phyloP scores from a whole-genome alignment of 2,888 invertebrate genomes.

The Eupelmus urozonus region DNA sequence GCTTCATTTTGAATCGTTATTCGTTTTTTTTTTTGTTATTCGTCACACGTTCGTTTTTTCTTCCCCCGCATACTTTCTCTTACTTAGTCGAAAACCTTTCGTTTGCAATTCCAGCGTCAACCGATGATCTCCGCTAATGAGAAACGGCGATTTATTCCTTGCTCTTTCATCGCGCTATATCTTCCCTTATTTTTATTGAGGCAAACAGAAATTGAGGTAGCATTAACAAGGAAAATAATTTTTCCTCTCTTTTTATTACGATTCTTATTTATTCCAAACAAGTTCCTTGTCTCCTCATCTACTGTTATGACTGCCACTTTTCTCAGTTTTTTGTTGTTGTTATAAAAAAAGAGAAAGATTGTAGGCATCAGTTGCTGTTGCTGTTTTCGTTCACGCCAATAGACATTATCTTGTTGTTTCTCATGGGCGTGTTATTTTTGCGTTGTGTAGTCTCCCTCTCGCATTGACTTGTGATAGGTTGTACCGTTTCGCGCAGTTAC shows the following conservation, averaged over 20 bases:
- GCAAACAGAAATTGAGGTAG: constrained; percentile 34
- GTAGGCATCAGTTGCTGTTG: constrained; percentile 45
- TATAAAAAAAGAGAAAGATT: constrained; percentile 49
- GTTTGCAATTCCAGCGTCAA: constrained; percentile 57
- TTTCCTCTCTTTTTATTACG: constrained; percentile 42
- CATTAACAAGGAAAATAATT: constrained; percentile 15
- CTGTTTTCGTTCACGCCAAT: constrained; percentile 52
- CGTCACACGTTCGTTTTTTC: constrained; percentile 47
- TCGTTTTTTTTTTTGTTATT: constrained; percentile 49
- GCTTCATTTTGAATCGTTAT: constrained; percentile 49
- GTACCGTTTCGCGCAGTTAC: constrained; percentile 59
- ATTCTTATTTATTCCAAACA: constrained; percentile 51
- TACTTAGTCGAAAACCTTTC: constrained; percentile 54
- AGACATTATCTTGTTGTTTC: constrained; percentile 40
- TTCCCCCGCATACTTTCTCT: constrained; percentile 32
- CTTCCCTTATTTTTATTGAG: constrained; percentile 44
- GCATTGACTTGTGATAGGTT: constrained; percentile 47
- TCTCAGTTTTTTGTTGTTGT: constrained; percentile 7
- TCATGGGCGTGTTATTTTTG: constrained; percentile 39
- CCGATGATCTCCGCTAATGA: constrained; percentile 44
- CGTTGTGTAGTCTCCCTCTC: constrained; percentile 49
- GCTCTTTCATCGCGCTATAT: constrained; percentile 9
- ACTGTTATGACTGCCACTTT: constrained; percentile 59
- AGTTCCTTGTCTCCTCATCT: constrained; percentile 57
- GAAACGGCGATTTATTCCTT: constrained; percentile 49